Evolutionary conservation across 2,888 invertebrate genomes (phyloP).

Genomic region (Dimorphilus gyrociliatus): DNA sequence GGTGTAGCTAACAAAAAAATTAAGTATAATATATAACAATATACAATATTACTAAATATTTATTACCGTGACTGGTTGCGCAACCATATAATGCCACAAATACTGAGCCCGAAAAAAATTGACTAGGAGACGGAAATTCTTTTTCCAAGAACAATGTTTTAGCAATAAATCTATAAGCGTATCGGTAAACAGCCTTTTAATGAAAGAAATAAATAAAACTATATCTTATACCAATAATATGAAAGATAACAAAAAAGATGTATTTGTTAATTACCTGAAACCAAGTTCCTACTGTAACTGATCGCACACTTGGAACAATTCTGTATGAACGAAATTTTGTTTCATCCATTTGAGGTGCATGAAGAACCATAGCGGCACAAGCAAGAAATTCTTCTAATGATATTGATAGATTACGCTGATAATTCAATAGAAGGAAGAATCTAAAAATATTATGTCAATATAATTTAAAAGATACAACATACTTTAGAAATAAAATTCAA

Average conservation of each 20-base stretch:
- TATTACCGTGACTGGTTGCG: too few relatives aligned
- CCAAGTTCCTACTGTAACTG: constrained; percentile 27
- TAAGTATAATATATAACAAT: too few relatives aligned
- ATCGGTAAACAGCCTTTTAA: constrained; percentile 18
- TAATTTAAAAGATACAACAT: too few relatives aligned
- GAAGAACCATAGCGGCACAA: constrained; percentile 16
- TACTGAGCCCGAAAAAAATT: constrained; percentile 24
- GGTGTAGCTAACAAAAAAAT: too few relatives aligned
- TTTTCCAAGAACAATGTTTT: constrained; percentile 18
- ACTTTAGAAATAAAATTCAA: too few relatives aligned
- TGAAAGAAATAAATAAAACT: constrained; percentile 9
- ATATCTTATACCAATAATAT: background rate
- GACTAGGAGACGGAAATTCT: constrained; percentile 25
- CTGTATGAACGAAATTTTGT: constrained; percentile 15
- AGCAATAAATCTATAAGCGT: constrained; percentile 23
- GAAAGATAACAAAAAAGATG: background rate
- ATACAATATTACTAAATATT: too few relatives aligned
- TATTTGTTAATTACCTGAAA: constrained; percentile 18
- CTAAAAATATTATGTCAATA: too few relatives aligned
- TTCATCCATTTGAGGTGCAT: constrained; percentile 9
- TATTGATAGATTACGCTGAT: constrained; percentile 19
- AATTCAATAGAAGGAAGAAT: constrained; percentile 24
- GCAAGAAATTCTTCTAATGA: constrained; percentile 22
- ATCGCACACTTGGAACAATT: constrained; percentile 19
- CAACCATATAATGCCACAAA: constrained; percentile 29